Evolutionary conservation across 2,797 vertebrate genomes (phyloP).

Genomic region (Scarus forsteni): DNA sequence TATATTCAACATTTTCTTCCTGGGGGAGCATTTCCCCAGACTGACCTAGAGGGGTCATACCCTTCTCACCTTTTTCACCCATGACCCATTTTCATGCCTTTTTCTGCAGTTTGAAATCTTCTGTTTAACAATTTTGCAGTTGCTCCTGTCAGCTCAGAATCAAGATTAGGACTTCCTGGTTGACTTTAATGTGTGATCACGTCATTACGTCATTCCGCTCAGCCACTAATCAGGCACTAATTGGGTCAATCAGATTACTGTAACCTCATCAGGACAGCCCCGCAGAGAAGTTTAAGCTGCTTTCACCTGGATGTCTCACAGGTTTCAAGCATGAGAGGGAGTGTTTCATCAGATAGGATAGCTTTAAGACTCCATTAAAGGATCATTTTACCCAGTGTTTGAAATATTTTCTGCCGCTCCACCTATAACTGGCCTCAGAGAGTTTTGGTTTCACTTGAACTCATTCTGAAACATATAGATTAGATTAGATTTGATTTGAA

Average conservation of each 20-base stretch:
- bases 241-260: constrained; percentile 66
- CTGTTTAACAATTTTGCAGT: background rate
- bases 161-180: background rate
- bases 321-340: constrained; percentile 38
- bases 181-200: constrained; percentile 50
- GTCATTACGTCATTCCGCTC: constrained; percentile 56
- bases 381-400: background rate
- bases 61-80: too few species aligned
- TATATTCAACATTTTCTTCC: too few species aligned
- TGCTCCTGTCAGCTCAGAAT: background rate
- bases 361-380: background rate
- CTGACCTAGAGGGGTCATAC: too few species aligned
- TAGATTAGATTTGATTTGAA: too few species aligned
- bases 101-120: background rate
- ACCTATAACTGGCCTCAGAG: background rate
- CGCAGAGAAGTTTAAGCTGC: constrained; percentile 55
- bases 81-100: too few species aligned
- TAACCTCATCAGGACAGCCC: constrained; percentile 64
- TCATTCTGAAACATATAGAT: background rate
- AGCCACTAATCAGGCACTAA: constrained; percentile 62
- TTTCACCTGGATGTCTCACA: constrained; percentile 78
- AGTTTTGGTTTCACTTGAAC: background rate
- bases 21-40: too few species aligned
- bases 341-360: constrained; percentile 2
- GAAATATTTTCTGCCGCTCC: background rate